Evolutionary conservation across 2,797 vertebrate genomes (phyloP), one percentile per base, ranked within the genome.

Genomic region (Cyprinella venusta): DNA sequence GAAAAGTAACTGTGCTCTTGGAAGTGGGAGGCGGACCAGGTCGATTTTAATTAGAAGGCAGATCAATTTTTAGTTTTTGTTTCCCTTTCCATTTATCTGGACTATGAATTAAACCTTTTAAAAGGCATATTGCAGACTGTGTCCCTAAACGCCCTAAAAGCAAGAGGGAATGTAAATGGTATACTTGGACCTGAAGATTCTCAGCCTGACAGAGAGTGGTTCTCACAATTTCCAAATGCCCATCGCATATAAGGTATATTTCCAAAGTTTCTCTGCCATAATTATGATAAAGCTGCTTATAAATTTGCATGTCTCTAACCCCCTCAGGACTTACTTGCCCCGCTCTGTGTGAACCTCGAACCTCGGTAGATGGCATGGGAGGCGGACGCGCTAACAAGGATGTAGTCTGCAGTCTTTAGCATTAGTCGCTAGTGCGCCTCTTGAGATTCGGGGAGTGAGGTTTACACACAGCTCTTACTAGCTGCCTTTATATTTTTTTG

Each of bases 41-140:
- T 91, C 76, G 63, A 77, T 89, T 91, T 90, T 86, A 90, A 91
- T 91, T 85, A 87, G 72, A 76, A 83, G 84, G 88, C 83, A 74
- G 79, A 92, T 92, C 86, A 79, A 86, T 89, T 79, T 85, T 50
- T 82, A 16, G 80, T 80, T 80, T 72, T 61, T 83, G 75, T 79
- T 85, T 88, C 84, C 86, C 74, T 89, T 74, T 82, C 80, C 84
- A 89, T 82, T 45, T 1, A 69, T 90, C 84, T 88, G 69, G 80
- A 83, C 80, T 72, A 85, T 88, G 88, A 87, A 90, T 90, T 87
- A 79, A 78, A 87, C 88, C 89, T 89, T 89, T 88, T 83, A 65
- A 77, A 70, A 81, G 85, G 87, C 85, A 85, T 86, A 83, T 82
- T 86, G 87, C 65, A 67, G 70, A 33, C 18, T 21, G 69, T 33